phyloP scores from a whole-genome alignment of 2,113 vertebrate species.

The Neolamprologus ventralis region DNA sequence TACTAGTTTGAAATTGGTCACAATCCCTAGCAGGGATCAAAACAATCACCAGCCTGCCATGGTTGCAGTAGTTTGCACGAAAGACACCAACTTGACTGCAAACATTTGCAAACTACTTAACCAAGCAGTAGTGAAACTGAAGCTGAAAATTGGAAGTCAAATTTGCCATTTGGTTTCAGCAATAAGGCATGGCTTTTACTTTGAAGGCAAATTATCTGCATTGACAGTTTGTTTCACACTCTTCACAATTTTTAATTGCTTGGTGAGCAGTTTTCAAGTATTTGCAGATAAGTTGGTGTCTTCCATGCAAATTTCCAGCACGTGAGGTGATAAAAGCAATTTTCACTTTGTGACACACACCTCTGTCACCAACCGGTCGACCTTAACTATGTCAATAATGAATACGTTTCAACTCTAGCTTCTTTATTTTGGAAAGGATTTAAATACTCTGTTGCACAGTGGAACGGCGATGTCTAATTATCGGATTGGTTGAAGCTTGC shows the following conservation, averaged over 20 bases:
- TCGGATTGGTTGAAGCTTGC: background rate
- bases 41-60: background rate
- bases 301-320: background rate
- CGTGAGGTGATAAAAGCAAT: background rate
- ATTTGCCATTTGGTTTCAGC: background rate
- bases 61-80: background rate
- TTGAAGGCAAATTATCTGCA: background rate
- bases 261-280: background rate
- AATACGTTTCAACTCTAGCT: background rate
- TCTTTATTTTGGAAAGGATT: background rate
- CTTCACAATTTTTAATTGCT: background rate
- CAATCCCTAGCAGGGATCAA: background rate
- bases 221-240: background rate
- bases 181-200: background rate
- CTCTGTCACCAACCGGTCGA: background rate
- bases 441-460: background rate
- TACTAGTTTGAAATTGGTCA: background rate
- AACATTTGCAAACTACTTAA: background rate
- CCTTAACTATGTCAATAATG: background rate
- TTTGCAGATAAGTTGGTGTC: background rate
- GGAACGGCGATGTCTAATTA: background rate
- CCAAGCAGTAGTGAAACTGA: background rate
- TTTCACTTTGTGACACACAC: background rate
- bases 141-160: background rate
- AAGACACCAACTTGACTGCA: background rate